phyloP scores from a whole-genome alignment of 2,797 vertebrate genomes.

The Anguilla obscura region DNA sequence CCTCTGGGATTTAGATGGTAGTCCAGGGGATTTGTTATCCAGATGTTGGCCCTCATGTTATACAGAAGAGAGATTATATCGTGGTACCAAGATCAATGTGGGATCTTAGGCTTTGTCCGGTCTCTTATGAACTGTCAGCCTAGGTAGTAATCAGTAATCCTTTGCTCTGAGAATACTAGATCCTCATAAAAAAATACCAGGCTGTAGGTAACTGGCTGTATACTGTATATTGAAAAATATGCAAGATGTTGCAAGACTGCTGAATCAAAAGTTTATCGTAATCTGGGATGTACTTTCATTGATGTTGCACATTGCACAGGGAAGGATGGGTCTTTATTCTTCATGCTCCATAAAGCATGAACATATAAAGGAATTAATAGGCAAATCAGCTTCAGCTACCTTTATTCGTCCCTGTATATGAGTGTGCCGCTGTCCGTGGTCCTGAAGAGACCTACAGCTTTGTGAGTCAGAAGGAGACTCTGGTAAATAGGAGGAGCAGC shows the following conservation, averaged over 20 bases:
- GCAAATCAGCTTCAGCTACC: neutral
- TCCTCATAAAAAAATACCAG: neutral
- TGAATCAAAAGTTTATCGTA: neutral
- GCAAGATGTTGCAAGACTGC: no score
- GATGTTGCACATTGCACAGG: neutral
- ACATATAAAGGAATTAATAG: neutral
- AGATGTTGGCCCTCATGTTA: neutral
- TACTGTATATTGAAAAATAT: neutral
- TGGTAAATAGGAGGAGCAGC: neutral
- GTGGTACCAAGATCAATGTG: neutral
- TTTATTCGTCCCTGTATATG: neutral
- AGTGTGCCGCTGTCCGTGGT: neutral
- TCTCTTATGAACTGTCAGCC: neutral
- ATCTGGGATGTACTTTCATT: neutral
- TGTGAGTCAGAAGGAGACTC: neutral
- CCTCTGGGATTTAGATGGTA: neutral
- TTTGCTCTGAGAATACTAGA: neutral
- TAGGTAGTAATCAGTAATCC: neutral
- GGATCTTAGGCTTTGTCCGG: neutral
- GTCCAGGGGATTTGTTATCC: neutral
- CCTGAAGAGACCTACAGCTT: neutral
- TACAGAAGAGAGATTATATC: neutral
- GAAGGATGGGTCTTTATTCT: neutral
- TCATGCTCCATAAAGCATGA: neutral
- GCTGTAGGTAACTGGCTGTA: neutral